These are phyloP conservation scores for Hyphantria cunea DNA, from an alignment of 1,140 invertebrate genomes.

Conservation along the genomic window DNA sequence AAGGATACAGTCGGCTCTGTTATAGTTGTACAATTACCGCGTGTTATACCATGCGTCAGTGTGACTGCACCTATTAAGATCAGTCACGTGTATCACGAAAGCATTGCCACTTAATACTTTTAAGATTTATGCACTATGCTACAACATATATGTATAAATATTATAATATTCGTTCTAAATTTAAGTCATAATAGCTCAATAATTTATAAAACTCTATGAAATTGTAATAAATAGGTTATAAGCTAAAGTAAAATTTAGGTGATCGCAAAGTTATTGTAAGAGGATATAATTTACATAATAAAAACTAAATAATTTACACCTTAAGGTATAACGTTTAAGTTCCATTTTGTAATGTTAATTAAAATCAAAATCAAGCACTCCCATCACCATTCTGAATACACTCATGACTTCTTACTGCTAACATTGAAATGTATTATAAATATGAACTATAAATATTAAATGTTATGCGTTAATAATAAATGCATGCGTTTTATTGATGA, in stretches of 20 bases:
- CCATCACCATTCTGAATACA: conserved; percentile 76
- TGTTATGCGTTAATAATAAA: conserved; percentile 83
- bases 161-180: conserved; percentile 39
- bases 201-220: conserved; percentile 63
- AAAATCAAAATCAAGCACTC: conserved; percentile 67
- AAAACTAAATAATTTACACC: conserved; percentile 34
- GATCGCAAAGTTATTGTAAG: conserved; percentile 51
- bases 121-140: conserved; percentile 67
- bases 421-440: conserved; percentile 82
- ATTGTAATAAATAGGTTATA: conserved; percentile 59
- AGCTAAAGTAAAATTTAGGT: conserved; percentile 46
- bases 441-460: conserved; percentile 83
- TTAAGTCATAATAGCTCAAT: conserved; percentile 74
- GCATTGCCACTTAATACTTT: conserved; percentile 49
- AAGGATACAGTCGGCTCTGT: conserved; percentile 17
- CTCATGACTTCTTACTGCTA: conserved; percentile 78
- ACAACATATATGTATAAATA: conserved; percentile 44
- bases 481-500: conserved; percentile 56
- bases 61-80: conserved; percentile 8
- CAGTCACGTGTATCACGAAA: conserved; percentile 43
- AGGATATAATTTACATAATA: conserved; percentile 65
- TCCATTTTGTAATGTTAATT: conserved; percentile 78
- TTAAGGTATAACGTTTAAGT: conserved; percentile 60
- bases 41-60: too few relatives aligned
- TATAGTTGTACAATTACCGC: too few relatives aligned